A percentile compares a stretch with the other conserved stretches of the same genome.
Conservation (phyloP, 2,888 invertebrate species). For the Drosophila ustulata region DNA sequence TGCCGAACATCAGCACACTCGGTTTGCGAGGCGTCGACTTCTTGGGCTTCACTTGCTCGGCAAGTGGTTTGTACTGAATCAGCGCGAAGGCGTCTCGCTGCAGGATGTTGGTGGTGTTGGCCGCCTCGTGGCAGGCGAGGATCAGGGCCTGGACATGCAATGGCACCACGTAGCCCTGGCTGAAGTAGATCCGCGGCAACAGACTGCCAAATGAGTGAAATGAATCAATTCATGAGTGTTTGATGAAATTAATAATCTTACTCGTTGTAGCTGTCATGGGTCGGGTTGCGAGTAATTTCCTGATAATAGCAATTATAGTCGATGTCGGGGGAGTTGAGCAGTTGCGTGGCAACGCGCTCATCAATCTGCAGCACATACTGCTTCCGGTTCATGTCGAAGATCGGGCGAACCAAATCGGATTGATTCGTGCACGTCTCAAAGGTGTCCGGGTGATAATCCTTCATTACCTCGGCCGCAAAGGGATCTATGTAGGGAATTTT, state of each 20-base stretch:
- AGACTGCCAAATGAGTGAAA: slow-evolving; percentile 20
- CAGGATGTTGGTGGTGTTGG: slow-evolving; percentile 53
- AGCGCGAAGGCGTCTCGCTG: slow-evolving; percentile 57
- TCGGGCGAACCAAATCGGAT: slow-evolving; percentile 54
- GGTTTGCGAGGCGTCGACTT: slow-evolving; percentile 49
- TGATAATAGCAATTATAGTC: slow-evolving; percentile 80
- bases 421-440: slow-evolving; percentile 86
- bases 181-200: slow-evolving; percentile 52
- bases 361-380: slow-evolving; percentile 64
- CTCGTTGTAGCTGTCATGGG: slow-evolving; percentile 51
- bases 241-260: slow-evolving; percentile 26
- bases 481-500: slow-evolving; percentile 87
- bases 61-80: slow-evolving; percentile 39
- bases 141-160: slow-evolving; percentile 62
- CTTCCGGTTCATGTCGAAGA: slow-evolving; percentile 51
- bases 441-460: slow-evolving; percentile 85
- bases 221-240: too few species aligned
- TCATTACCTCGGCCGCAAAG: slow-evolving; percentile 85
- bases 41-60: background rate
- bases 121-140: slow-evolving; percentile 48
- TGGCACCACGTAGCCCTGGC: slow-evolving; percentile 58
- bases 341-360: slow-evolving; percentile 46
- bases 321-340: slow-evolving; percentile 48
- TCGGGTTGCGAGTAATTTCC: slow-evolving; percentile 62
- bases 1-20: slow-evolving; percentile 89